phyloP scores from a whole-genome alignment of 2,797 vertebrate genomes.

The Sternarchorhynchus goeldii region DNA sequence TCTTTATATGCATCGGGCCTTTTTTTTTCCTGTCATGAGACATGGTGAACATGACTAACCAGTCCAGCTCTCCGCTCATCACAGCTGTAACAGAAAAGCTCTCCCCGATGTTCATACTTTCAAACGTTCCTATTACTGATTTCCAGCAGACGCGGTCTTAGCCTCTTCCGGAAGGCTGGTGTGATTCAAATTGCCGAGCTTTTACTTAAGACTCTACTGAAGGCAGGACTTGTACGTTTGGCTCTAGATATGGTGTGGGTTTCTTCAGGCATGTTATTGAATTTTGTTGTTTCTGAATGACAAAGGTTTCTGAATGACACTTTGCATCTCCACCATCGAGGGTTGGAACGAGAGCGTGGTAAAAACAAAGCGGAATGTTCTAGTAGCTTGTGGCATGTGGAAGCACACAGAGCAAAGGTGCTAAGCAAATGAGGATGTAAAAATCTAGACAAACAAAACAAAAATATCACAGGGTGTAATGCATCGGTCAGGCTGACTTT shows the following conservation, averaged over 20 bases:
- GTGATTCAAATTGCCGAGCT: background rate
- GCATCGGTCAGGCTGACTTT: conserved; percentile 47
- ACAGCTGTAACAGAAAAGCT: conserved; percentile 24
- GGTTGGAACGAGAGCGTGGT: background rate
- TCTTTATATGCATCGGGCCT: conserved; percentile 40
- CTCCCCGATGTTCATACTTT: conserved; percentile 17
- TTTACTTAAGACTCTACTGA: background rate
- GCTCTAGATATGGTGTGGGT: background rate
- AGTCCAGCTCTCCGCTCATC: conserved; percentile 7
- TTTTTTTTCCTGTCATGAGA: conserved; percentile 40
- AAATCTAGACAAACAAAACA: conserved; percentile 9
- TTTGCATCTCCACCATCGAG: background rate
- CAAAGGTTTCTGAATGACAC: conserved; percentile 11
- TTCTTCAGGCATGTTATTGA: conserved; percentile 6
- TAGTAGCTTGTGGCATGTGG: too few species aligned
- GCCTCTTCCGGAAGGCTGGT: background rate
- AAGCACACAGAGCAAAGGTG: too few species aligned
- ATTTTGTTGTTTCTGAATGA: background rate
- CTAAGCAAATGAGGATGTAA: too few species aligned
- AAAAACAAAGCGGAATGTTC: conserved; percentile 8
- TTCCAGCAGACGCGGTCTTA: background rate
- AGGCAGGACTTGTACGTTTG: background rate
- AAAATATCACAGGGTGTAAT: conserved; percentile 47
- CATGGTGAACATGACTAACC: conserved; percentile 17
- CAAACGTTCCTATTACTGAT: conserved; percentile 23